A percentile compares a stretch with the other conserved stretches of the same genome.
These are phyloP conservation scores for Epinephelus moara DNA, from an alignment of 2,113 vertebrate genomes.

Conservation along the genomic window DNA sequence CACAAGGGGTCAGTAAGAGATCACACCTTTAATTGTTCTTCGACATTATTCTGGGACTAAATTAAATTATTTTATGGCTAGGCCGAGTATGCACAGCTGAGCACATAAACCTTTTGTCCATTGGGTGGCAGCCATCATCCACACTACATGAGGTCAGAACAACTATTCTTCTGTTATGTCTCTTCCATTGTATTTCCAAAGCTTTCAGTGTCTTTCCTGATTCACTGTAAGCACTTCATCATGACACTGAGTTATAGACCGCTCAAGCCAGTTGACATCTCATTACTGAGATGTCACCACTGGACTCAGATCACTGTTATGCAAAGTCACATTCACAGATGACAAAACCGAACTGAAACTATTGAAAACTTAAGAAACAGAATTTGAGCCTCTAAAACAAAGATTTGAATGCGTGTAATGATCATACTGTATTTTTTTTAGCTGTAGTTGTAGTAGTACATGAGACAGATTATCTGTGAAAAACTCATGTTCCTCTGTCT, in stretches of 20 bases:
- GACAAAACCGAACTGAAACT: neutral
- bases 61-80: neutral
- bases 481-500: too few species aligned
- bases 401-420: neutral
- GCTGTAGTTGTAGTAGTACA: too few species aligned
- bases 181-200: neutral
- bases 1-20: neutral
- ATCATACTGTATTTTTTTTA: too few species aligned
- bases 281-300: neutral
- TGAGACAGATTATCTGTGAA: too few species aligned
- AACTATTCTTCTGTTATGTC: neutral
- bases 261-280: neutral
- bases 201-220: neutral
- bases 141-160: slow-evolving; percentile 12
- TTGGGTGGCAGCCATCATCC: slow-evolving; percentile 41
- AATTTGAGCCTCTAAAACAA: neutral
- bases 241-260: neutral
- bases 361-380: neutral
- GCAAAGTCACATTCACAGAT: neutral
- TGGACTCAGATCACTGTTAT: neutral
- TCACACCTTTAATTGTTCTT: neutral
- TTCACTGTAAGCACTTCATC: neutral
- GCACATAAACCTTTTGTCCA: slow-evolving; percentile 47
- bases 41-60: neutral
- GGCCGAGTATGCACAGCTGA: neutral